Evolutionary conservation across 64 coral and sea anemone species (phyloP).

Genomic region (Astreopora myriophthalma): DNA sequence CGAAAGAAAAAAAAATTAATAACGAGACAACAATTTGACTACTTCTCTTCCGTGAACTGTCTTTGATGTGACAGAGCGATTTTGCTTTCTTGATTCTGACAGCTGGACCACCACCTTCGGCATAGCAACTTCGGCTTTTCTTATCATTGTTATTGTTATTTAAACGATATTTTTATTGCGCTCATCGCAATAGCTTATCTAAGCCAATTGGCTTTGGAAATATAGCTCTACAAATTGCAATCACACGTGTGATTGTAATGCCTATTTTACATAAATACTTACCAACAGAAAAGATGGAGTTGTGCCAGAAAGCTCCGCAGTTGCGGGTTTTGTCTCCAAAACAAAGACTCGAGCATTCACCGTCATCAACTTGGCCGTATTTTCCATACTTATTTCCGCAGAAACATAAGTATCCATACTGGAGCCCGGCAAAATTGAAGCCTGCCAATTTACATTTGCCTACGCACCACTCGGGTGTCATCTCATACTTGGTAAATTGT

Average conservation of each 20-base stretch:
- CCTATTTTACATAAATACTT: neutral
- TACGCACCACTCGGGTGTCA: conserved; percentile 98
- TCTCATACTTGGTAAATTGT: conserved; percentile 92
- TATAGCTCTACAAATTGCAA: too few relatives aligned
- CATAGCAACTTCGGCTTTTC: too few relatives aligned
- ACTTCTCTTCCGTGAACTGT: too few relatives aligned
- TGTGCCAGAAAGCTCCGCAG: conserved; percentile 97
- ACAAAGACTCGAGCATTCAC: conserved; percentile 80
- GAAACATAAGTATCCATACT: conserved; percentile 95
- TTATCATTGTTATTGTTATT: too few relatives aligned
- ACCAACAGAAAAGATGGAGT: conserved; percentile 89
- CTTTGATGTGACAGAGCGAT: too few relatives aligned
- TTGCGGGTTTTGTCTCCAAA: conserved; percentile 85
- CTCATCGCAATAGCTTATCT: too few relatives aligned
- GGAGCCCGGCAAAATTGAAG: conserved; percentile 85
- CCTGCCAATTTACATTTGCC: conserved; percentile 88
- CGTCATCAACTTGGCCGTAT: conserved; percentile 67
- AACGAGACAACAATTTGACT: too few relatives aligned
- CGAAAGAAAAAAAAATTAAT: too few relatives aligned
- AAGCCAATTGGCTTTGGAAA: too few relatives aligned
- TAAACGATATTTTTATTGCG: too few relatives aligned
- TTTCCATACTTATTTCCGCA: conserved; percentile 91
- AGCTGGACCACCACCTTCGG: too few relatives aligned
- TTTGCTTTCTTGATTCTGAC: too few relatives aligned
- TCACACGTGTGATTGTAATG: neutral